Percentiles rank a stretch among this genome's conserved stretches.
Conservation (phyloP, 2,797 vertebrate species). For the Alcedo quadribrachys region DNA sequence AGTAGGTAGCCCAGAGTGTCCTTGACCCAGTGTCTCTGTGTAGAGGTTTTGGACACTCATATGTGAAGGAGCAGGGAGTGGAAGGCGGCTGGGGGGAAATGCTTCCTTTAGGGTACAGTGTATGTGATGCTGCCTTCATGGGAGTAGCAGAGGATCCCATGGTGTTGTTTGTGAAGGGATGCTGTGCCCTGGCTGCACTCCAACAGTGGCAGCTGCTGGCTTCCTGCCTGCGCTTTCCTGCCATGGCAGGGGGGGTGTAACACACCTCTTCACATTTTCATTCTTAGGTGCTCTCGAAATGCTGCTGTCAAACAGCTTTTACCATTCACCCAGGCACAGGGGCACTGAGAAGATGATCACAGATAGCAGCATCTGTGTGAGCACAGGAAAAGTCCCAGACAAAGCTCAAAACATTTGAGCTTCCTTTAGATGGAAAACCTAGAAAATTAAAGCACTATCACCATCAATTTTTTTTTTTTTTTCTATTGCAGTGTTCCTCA, state of each 20-base stretch:
- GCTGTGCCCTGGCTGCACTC: not conserved
- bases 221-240: not conserved
- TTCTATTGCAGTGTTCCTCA: not conserved
- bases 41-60: not conserved
- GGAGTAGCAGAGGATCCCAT: fast-evolving
- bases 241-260: not conserved
- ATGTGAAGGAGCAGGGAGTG: not conserved
- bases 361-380: not conserved
- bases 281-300: not conserved
- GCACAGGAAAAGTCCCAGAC: not conserved
- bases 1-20: not conserved
- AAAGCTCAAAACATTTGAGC: not conserved
- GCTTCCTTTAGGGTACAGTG: not conserved
- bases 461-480: not conserved
- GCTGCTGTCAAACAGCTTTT: not conserved
- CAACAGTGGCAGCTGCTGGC: not conserved
- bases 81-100: not conserved
- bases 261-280: not conserved
- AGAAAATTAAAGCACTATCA: not conserved
- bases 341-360: not conserved
- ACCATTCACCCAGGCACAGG: not conserved
- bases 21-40: fast-evolving
- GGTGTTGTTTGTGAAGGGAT: not conserved
- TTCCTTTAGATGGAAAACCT: not conserved
- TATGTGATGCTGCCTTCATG: fast-evolving